Conservation (phyloP, 2,797 vertebrate genomes). For the Passerculus sandwichensis region DNA sequence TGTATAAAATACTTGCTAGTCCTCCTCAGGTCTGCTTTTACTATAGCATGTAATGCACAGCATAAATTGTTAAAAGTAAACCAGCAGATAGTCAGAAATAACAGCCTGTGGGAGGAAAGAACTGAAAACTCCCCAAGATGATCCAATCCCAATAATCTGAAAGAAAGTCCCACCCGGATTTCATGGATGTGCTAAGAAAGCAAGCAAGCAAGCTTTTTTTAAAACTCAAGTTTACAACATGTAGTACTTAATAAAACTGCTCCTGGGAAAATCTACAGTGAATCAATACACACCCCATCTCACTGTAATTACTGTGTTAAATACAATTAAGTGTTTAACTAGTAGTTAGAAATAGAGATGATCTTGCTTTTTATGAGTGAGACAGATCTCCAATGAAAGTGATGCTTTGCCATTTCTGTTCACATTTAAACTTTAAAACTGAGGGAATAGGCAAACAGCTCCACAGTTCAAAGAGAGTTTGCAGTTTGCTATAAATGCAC, state of each 20-base stretch:
- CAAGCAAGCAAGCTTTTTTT: not conserved
- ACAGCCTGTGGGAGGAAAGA: not conserved
- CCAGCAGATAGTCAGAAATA: not conserved
- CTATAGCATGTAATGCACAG: not conserved
- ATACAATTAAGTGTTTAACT: not conserved
- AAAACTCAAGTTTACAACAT: not conserved
- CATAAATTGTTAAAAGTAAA: not conserved
- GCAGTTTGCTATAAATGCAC: slow-evolving; percentile 2
- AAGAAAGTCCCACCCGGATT: fast-evolving
- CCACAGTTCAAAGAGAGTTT: not conserved
- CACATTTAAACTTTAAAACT: not conserved
- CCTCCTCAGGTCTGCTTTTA: not conserved
- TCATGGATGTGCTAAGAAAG: not conserved
- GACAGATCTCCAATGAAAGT: not conserved
- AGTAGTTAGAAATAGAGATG: not conserved
- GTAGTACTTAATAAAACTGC: not conserved
- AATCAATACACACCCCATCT: not conserved
- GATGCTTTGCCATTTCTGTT: not conserved
- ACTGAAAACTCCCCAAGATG: not conserved
- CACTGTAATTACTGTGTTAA: not conserved
- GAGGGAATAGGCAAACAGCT: not conserved
- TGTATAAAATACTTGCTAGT: not conserved
- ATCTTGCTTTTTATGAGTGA: not conserved
- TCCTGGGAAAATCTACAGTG: not conserved
- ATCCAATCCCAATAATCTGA: not conserved